Base-by-base conservation (phyloP, 37 sponge, comb jelly and placozoan genomes). In the Chondrosia reniformis region DNA sequence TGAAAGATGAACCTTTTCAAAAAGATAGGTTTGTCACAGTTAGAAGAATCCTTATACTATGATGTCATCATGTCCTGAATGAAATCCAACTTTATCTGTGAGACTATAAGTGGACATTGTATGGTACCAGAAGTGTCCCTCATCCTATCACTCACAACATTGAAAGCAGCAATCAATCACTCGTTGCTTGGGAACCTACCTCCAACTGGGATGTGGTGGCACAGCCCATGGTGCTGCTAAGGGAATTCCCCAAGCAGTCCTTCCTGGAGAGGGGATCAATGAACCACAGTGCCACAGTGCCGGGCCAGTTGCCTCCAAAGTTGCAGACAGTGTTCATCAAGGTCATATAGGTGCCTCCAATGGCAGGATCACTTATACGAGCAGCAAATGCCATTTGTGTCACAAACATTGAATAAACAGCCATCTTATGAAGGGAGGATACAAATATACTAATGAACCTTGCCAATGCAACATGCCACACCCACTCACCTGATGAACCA, bases 331-430 rank as follows among this genome's bases (percentile, higher is more conserved):
- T 98, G 84, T 98, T 98, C 63, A 94, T 87, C 6, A 98, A 89
- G 28, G 99, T 98, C 96, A 98, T 98, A 89, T 98, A 98, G 0
- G 99, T 98, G 34, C 96, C 99, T 19, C 99, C 99, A 22, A 95
- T 93, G 34, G 77, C 72, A 6, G 96, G 94, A 67, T 98, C 99
- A 86, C 96, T 95, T 57, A 98, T 79, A 13, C 74, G 89, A 25
- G 96, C 91, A 81, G 87, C 77, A 76, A 88, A 95, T 27, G 91
- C 91, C 91, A 97, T 97, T 5, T 24, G 74, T 19, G 95, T 87
- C 0, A 97, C 99, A 87, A 94, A 97, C 95, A 94, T 92, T 49
- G 84, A 80, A 55, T 85, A 86, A 0, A 84, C 74, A 27, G 88
- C 81, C 34, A 86, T 80, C 96, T 91, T 69, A 4, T 27, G 0